Evolutionary conservation across 2,888 invertebrate genomes (phyloP), one percentile per base, ranked within the genome.

Genomic region (Drosophila quinaria): DNA sequence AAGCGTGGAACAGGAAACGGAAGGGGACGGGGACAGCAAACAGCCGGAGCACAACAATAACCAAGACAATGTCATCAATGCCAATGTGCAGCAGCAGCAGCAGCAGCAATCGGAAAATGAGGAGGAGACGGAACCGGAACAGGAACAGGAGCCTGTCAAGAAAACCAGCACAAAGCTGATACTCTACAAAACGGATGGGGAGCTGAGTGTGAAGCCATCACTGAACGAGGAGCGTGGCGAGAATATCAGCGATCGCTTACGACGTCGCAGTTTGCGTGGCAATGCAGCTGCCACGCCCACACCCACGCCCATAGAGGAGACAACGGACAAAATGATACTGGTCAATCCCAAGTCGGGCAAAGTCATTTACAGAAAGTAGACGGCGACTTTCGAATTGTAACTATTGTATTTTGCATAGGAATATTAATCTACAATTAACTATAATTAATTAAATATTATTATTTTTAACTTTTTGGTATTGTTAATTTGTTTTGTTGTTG

Each of bases 261-360:
- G 92, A 13, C 81, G 92, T 6, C 91, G 92, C 64, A 92, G 90
- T 39, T 80, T 91, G 37, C 87, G 91, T 13, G 90, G 89, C 35
- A 69, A 44, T 19, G 39, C 70, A 63, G 56, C 89, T 22, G 81
- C 56, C 80, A 76, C 60, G 73, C 69, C 67, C 80, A 76, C 60
- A 72, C 69, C 67, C 75, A 74, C 75, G 11, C 25, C 63, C n/a
- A 10, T 22, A 15, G 46, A 25, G 35, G 58, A 29, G 25, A 13
- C 29, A 29, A 29, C 58, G 11, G 83, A 91, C 73, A 92, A 92
- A 90, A 92, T 92, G 83, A 92, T 92, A 81, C 90, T 92, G 90
- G 92, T 92, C 70, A 92, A 92, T 89, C 91, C 92, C 88, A 92
- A 92, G 90, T 92, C 92, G 80, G 92, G 92, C 91, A 92, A 92